Conservation (phyloP, 2,113 vertebrate species). For the Ellobius talpinus region DNA sequence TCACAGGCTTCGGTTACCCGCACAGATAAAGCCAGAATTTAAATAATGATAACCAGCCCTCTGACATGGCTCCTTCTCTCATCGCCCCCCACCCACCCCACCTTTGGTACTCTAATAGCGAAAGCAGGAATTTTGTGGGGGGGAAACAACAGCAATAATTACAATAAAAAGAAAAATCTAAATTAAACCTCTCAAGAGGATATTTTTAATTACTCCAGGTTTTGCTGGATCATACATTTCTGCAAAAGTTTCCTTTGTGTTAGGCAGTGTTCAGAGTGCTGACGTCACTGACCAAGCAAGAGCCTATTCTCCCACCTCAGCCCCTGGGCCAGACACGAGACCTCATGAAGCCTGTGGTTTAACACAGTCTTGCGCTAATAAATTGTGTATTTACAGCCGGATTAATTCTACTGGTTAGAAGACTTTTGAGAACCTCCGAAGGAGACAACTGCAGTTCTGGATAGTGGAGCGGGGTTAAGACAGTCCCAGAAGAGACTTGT, state of each 20-base stretch:
- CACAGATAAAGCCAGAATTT: constrained; percentile 71
- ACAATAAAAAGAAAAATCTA: constrained; percentile 22
- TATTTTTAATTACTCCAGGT: background rate
- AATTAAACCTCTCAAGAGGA: constrained; percentile 4
- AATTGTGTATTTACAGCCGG: background rate
- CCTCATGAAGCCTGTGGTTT: background rate
- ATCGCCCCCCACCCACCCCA: accelerated
- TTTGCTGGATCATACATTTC: background rate
- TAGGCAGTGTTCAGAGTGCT: background rate
- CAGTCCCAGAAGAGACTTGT: background rate
- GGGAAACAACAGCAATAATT: background rate
- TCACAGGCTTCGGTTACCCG: constrained; percentile 70
- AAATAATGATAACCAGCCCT: constrained; percentile 73
- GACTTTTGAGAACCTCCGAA: background rate
- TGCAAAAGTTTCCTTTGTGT: background rate
- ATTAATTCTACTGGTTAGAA: background rate
- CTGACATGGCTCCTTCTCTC: background rate
- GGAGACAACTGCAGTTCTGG: background rate
- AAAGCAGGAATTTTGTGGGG: constrained; percentile 46
- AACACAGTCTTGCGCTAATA: background rate
- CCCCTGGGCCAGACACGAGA: accelerated
- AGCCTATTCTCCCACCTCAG: no score
- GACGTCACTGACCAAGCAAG: background rate
- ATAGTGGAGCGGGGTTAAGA: background rate
- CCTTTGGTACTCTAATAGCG: constrained; percentile 38